A percentile compares a stretch with the other conserved stretches of the same genome.
Conservation (phyloP, 2,797 vertebrate species). For the Sorex maritimensis region DNA sequence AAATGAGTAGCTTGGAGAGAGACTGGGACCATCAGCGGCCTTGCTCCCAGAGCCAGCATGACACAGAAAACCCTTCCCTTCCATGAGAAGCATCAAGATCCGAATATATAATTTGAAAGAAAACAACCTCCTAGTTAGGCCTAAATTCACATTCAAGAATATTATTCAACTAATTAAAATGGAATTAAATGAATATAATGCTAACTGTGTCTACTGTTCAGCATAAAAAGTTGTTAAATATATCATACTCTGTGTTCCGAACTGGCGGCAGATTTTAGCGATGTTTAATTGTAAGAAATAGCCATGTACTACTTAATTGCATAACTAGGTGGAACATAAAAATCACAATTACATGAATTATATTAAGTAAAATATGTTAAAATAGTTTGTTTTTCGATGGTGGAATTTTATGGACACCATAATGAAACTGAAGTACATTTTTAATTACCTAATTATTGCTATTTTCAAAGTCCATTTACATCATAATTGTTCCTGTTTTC, state of each 20-base stretch:
- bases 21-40: not conserved
- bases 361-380: slow-evolving; percentile 92
- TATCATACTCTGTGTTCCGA: slow-evolving; percentile 87
- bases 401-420: slow-evolving; percentile 89
- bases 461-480: slow-evolving; percentile 91
- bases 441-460: slow-evolving; percentile 91
- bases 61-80: not conserved
- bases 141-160: slow-evolving; percentile 89
- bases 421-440: slow-evolving; percentile 89
- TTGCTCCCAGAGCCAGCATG: not conserved
- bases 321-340: slow-evolving; percentile 90
- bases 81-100: slow-evolving; percentile 70
- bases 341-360: slow-evolving; percentile 90
- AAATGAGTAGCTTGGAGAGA: not conserved
- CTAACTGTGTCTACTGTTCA: slow-evolving; percentile 91
- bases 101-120: slow-evolving; percentile 86
- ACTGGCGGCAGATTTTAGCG: slow-evolving; percentile 88
- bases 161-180: slow-evolving; percentile 91
- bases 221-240: slow-evolving; percentile 91
- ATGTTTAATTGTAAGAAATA: slow-evolving; percentile 91
- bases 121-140: slow-evolving; percentile 87
- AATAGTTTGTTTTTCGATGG: slow-evolving; percentile 89
- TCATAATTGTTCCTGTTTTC: slow-evolving; percentile 87
- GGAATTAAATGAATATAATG: slow-evolving; percentile 90
- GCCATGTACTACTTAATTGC: slow-evolving; percentile 90